These are phyloP conservation scores for Campaea margaritaria DNA, from an alignment of 2,888 invertebrate species.

Conservation along the genomic window DNA sequence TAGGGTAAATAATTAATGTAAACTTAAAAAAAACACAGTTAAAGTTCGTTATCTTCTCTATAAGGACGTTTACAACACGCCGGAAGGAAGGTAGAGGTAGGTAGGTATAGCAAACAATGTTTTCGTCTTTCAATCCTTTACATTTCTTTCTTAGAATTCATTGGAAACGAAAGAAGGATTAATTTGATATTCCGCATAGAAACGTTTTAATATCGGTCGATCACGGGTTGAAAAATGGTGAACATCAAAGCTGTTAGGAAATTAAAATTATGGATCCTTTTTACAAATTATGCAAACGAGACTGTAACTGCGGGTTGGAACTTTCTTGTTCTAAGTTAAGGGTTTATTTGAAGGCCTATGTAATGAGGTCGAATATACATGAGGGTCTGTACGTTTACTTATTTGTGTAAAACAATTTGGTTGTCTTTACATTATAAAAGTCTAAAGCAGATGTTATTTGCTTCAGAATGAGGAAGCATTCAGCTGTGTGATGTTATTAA, in stretches of 20 bases:
- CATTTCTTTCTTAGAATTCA: slow-evolving; percentile 42
- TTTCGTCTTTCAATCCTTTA: neutral
- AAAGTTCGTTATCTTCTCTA: no score
- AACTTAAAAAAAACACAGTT: no score
- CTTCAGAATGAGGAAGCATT: no score
- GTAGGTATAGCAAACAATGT: neutral
- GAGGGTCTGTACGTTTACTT: neutral
- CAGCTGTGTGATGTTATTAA: no score
- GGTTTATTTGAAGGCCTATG: slow-evolving; percentile 1
- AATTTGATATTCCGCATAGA: slow-evolving; percentile 10
- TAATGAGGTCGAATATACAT: neutral
- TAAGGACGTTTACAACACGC: neutral
- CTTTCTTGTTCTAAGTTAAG: slow-evolving; percentile 14
- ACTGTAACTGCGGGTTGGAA: slow-evolving; percentile 11
- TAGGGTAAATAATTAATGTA: no score
- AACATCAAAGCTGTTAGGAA: slow-evolving; percentile 38
- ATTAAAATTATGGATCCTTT: slow-evolving; percentile 53
- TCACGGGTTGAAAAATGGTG: slow-evolving; percentile 54
- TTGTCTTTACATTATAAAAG: no score
- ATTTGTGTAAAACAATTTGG: no score
- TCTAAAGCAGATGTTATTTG: no score
- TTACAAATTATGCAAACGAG: slow-evolving; percentile 60
- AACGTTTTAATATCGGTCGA: slow-evolving; percentile 15
- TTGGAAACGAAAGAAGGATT: slow-evolving; percentile 26
- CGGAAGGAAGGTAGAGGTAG: neutral